Evolutionary conservation across 2,888 invertebrate genomes (phyloP), one percentile per base, ranked within the genome.

Genomic region (Rhodophaea formosa): DNA sequence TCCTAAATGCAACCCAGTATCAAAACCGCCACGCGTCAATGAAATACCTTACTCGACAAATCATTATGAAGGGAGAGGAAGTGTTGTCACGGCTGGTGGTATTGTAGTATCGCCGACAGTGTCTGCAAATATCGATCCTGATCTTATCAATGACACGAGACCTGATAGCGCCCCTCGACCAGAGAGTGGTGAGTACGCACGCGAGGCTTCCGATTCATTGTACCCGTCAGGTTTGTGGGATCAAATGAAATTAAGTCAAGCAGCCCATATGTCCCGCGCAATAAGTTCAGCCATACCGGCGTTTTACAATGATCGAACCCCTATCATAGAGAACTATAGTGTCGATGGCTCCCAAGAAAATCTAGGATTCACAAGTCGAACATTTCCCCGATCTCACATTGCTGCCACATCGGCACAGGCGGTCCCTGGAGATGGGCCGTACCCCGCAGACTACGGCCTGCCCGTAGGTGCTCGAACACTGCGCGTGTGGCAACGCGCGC

Each of bases 401-500:
- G 69, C 78, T 68, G 58, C 76, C 52, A 66, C 77, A 53, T 72
- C 83, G 44, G 68, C 80, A 58, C 93, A 93, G 61, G 94, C 94
- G 76, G 94, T 94, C 23, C 65, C 73, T 32, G 74, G 69, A 45
- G 88, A 86, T 52, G 82, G 80, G 56, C 94, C 94, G 44, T 96
- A 96, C 82, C 96, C 96, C 46, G 89, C 94, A 23, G 96, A 96
- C 85, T 96, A 96, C 81, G 96, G 96, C 57, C 89, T 96, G 77
- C 96, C 96, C 8, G 93, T 95, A 86, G 86, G 85, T 75, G 91
- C 96, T 64, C 97, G 96, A 84, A 96, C 96, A 72, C 92, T 97
- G 75, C 94, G 96, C 66, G 96, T 97, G 66, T 97, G 97, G 96
- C 96, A 96, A 82, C 95, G 96, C 67, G 96, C 96, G 67, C 96